These are phyloP conservation scores for Nowickia ferox DNA, from an alignment of 2,888 invertebrate genomes.

Conservation along the genomic window DNA sequence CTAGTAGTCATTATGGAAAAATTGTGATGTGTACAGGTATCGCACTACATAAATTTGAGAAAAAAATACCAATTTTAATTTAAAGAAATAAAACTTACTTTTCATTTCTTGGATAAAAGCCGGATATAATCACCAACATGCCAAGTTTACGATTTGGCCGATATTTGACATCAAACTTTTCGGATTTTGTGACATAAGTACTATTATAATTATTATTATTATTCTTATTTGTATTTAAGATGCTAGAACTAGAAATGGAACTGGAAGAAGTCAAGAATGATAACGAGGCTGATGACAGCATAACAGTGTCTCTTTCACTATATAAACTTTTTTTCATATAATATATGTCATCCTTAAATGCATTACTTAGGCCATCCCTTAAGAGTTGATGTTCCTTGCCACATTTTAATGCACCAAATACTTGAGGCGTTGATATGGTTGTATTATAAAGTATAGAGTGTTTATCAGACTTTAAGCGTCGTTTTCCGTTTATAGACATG, in stretches of 20 bases:
- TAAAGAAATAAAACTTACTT: slow-evolving; percentile 76
- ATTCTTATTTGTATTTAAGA: slow-evolving; percentile 14
- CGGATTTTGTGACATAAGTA: slow-evolving; percentile 55
- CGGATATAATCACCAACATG: slow-evolving; percentile 82
- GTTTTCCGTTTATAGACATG: slow-evolving; percentile 87
- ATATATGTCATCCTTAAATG: slow-evolving; percentile 61
- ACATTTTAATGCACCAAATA: slow-evolving; percentile 74
- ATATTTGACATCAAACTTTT: slow-evolving; percentile 79
- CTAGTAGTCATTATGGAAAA: too few species aligned
- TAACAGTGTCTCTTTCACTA: slow-evolving; percentile 28
- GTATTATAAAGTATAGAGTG: slow-evolving; percentile 89
- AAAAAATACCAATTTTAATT: neutral
- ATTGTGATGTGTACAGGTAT: too few species aligned
- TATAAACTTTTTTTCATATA: slow-evolving; percentile 58
- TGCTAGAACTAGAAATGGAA: slow-evolving; percentile 10
- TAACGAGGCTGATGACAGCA: slow-evolving; percentile 21
- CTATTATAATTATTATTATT: neutral
- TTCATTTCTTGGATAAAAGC: slow-evolving; percentile 80
- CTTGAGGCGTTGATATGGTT: slow-evolving; percentile 81
- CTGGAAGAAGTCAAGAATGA: slow-evolving; percentile 24
- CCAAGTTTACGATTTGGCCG: slow-evolving; percentile 81
- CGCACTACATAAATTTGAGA: neutral
- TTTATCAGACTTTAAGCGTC: slow-evolving; percentile 88
- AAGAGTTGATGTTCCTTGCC: slow-evolving; percentile 69
- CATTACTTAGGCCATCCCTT: slow-evolving; percentile 60